Percentiles rank a stretch among this genome's conserved stretches.
Evolutionary conservation across 2,888 invertebrate genomes (phyloP).

Genomic region (Campoplex nolae): DNA sequence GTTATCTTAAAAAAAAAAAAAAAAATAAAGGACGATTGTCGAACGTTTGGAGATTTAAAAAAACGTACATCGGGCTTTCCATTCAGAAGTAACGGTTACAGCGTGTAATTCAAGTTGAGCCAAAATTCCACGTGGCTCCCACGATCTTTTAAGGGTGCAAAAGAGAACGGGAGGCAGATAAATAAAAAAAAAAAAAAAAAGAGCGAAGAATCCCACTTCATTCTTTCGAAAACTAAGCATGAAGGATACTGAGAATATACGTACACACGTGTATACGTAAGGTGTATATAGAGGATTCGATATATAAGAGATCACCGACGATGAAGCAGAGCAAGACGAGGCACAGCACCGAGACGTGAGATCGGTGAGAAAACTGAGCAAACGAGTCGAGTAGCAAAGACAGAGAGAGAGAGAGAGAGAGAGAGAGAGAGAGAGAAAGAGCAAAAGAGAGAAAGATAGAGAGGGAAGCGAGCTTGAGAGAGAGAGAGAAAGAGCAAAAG

Average conservation of each 20-base stretch:
- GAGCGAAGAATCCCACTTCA: conserved; percentile 47
- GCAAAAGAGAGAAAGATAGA: conserved; percentile 44
- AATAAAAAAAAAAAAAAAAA: background rate
- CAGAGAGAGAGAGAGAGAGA: conserved; percentile 15
- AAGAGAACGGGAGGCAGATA: background rate
- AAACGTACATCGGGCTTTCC: background rate
- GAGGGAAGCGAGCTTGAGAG: conserved; percentile 37
- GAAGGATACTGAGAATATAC: conserved; percentile 40
- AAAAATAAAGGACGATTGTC: background rate
- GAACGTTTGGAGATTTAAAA: background rate
- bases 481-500: conserved; percentile 39
- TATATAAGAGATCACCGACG: conserved; percentile 50
- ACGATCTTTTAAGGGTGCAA: conserved; percentile 38
- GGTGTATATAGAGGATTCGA: conserved; percentile 25
- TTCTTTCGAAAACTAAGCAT: conserved; percentile 43
- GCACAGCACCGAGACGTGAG: conserved; percentile 63
- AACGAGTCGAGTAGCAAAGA: conserved; percentile 42
- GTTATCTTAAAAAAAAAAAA: background rate
- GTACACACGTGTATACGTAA: conserved; percentile 15
- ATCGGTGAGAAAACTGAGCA: conserved; percentile 67
- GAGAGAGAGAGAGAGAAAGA: conserved; percentile 33
- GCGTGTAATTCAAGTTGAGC: conserved; percentile 9
- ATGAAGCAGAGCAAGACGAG: conserved; percentile 65
- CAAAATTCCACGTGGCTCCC: conserved; percentile 33
- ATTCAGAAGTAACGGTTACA: background rate